A percentile compares a stretch with the other conserved stretches of the same genome.
Evolutionary conservation across 1,140 invertebrate genomes (phyloP).

Genomic region (Leptopilina boulardi): DNA sequence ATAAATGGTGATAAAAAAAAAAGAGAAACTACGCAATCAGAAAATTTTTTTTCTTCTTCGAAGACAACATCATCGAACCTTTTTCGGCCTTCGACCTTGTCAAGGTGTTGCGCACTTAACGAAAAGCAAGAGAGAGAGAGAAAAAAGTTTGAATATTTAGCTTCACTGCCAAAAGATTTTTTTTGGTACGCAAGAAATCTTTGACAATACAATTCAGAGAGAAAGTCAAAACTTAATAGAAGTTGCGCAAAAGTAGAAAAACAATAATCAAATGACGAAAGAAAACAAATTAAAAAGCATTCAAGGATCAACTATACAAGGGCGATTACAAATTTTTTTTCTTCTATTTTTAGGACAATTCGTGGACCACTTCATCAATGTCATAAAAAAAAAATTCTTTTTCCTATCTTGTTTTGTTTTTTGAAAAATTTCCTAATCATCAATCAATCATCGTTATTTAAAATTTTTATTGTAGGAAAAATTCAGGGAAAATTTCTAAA

Average conservation of each 20-base stretch:
- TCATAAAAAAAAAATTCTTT: too few species aligned
- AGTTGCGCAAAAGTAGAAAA: conserved; percentile 39
- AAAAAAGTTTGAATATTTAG: conserved; percentile 56
- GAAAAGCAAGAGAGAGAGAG: too few species aligned
- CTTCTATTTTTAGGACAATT: too few species aligned
- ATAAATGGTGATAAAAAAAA: neutral
- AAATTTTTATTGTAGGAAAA: too few species aligned
- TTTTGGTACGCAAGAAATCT: conserved; percentile 59
- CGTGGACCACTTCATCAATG: too few species aligned
- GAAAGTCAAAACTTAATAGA: conserved; percentile 58
- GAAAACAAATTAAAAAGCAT: conserved; percentile 51
- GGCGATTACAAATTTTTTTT: conserved; percentile 45
- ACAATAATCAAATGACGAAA: conserved; percentile 54
- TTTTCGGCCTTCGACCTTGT: neutral
- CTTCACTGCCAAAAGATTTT: conserved; percentile 62
- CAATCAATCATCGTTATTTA: too few species aligned
- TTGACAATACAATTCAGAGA: conserved; percentile 57
- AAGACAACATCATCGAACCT: conserved; percentile 36
- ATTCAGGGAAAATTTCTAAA: too few species aligned
- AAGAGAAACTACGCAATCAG: neutral
- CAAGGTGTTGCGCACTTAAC: neutral
- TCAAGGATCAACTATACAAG: conserved; percentile 53
- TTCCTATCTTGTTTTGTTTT: too few species aligned
- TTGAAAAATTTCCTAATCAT: too few species aligned
- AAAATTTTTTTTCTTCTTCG: conserved; percentile 32